phyloP scores from a whole-genome alignment of 2,797 vertebrate species.

The Ara ararauna region DNA sequence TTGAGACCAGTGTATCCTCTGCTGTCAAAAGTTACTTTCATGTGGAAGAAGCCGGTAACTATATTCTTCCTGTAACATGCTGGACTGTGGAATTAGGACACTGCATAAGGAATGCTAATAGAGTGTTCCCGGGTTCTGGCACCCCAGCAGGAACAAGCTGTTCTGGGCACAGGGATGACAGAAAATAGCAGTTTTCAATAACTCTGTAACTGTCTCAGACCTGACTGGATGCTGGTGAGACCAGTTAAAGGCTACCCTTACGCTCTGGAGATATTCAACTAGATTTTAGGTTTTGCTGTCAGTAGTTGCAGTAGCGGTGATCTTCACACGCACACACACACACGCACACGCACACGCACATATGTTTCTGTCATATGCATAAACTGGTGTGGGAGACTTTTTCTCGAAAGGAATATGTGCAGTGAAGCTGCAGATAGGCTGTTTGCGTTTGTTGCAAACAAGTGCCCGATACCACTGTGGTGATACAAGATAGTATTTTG shows the following conservation, averaged over 20 bases:
- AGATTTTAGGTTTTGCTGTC: not conserved
- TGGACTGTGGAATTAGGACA: not conserved
- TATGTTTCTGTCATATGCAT: not conserved
- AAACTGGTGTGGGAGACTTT: not conserved
- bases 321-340: not conserved
- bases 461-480: not conserved
- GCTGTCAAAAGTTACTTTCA: not conserved
- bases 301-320: not conserved
- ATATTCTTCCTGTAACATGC: not conserved
- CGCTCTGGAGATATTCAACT: not conserved
- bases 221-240: not conserved
- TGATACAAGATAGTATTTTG: not conserved
- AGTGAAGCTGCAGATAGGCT: not conserved
- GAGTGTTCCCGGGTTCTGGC: not conserved
- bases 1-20: not conserved
- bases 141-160: not conserved
- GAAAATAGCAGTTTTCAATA: not conserved
- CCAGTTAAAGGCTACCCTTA: not conserved
- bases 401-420: not conserved
- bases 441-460: not conserved
- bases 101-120: not conserved
- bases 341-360: no score
- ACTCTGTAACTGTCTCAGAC: not conserved
- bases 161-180: not conserved
- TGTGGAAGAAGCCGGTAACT: not conserved